Evolutionary conservation across 2,797 vertebrate genomes (phyloP).

Genomic region (Denticeps clupeoides): DNA sequence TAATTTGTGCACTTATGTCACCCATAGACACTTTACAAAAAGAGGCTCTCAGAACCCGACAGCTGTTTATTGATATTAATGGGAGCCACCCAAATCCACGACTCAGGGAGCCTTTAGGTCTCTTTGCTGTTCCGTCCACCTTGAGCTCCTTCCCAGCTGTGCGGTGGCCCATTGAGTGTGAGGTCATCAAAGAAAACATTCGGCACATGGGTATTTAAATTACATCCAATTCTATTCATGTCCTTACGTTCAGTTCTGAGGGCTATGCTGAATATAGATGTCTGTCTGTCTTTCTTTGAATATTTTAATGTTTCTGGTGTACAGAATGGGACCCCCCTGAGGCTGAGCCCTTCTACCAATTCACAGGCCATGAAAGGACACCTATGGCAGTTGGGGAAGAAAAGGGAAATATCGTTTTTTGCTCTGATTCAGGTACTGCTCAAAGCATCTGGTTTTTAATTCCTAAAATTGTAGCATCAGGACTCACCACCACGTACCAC

Average conservation of each 20-base stretch:
- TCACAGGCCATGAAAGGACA: constrained; percentile 44
- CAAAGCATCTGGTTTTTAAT: too few species aligned
- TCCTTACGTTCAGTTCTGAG: too few species aligned
- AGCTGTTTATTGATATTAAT: constrained; percentile 46
- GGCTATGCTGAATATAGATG: too few species aligned
- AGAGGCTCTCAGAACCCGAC: constrained; percentile 45
- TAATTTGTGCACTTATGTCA: too few species aligned
- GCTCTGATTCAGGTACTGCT: constrained; percentile 66
- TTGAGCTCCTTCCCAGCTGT: constrained; percentile 41
- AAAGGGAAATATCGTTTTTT: constrained; percentile 65
- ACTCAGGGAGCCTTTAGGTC: constrained; percentile 59
- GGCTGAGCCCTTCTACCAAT: constrained; percentile 74
- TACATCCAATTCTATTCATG: neutral
- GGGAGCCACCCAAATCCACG: constrained; percentile 42
- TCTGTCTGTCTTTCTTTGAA: neutral
- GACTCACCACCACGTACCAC: too few species aligned
- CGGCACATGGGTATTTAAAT: constrained; percentile 70
- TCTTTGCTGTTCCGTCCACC: constrained; percentile 50
- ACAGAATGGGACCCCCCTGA: constrained; percentile 76
- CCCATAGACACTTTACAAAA: too few species aligned
- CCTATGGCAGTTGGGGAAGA: constrained; percentile 42
- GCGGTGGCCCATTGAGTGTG: constrained; percentile 80
- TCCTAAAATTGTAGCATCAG: too few species aligned
- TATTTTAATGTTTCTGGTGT: neutral
- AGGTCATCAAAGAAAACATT: constrained; percentile 68